phyloP scores from a whole-genome alignment of 2,888 invertebrate species.

The Sminthurides aquaticus region DNA sequence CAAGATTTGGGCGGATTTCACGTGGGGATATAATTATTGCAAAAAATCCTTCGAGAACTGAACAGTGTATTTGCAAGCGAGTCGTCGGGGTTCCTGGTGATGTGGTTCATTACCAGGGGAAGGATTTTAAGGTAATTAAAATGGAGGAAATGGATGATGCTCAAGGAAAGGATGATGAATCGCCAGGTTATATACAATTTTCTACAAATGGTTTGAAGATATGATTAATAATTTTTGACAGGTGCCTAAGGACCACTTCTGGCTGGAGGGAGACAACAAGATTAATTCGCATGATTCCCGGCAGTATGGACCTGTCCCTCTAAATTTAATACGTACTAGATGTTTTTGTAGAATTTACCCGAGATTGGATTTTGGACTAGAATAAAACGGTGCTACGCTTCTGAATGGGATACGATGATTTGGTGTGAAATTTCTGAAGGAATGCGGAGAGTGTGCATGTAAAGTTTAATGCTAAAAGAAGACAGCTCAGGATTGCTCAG shows the following conservation, averaged over 20 bases:
- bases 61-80: constrained; percentile 75
- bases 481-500: no score
- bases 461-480: no score
- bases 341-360: constrained; percentile 76
- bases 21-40: constrained; percentile 75
- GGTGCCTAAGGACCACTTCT: constrained; percentile 70
- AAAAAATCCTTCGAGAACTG: constrained; percentile 35
- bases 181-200: no score
- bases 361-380: constrained; percentile 5
- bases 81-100: constrained; percentile 65
- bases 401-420: not conserved
- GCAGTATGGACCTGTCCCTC: constrained; percentile 80
- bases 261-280: constrained; percentile 86
- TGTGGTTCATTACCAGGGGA: constrained; percentile 48
- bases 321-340: constrained; percentile 70
- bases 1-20: constrained; percentile 56
- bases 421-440: no score
- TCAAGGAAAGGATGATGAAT: no score
- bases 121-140: constrained; percentile 16
- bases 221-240: constrained; percentile 18
- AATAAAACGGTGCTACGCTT: not conserved
- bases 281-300: constrained; percentile 79
- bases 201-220: no score
- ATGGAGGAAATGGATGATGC: no score
- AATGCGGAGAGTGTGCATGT: no score